Evolutionary conservation across 2,797 vertebrate species (phyloP).

Genomic region (Neomorphus geoffroyi): DNA sequence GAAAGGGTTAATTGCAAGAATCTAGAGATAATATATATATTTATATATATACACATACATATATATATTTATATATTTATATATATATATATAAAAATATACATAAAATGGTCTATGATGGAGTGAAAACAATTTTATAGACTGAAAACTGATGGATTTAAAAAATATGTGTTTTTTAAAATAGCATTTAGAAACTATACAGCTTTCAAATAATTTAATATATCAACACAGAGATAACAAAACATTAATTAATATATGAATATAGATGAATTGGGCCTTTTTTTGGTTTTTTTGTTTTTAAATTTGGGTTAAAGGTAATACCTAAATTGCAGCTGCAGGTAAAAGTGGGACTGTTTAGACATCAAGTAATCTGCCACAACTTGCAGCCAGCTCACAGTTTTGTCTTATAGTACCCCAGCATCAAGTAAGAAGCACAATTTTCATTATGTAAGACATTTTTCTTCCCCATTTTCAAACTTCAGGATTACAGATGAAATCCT

Average conservation of each 20-base stretch:
- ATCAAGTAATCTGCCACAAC: not conserved
- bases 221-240: not conserved
- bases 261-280: not conserved
- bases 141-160: not conserved
- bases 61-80: too few species aligned
- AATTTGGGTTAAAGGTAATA: not conserved
- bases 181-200: not conserved
- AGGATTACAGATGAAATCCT: not conserved
- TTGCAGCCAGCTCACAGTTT: not conserved
- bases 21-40: not conserved
- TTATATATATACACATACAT: too few species aligned
- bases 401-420: not conserved
- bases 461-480: not conserved
- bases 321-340: not conserved
- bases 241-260: not conserved
- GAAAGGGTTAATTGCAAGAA: not conserved
- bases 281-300: not conserved
- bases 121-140: not conserved
- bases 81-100: too few species aligned
- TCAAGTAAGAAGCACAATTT: not conserved
- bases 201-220: not conserved
- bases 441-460: not conserved
- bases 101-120: not conserved
- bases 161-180: not conserved
- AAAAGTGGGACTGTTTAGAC: not conserved